Evolutionary conservation across 2,113 vertebrate genomes (phyloP).

Genomic region (Atractosteus spatula): DNA sequence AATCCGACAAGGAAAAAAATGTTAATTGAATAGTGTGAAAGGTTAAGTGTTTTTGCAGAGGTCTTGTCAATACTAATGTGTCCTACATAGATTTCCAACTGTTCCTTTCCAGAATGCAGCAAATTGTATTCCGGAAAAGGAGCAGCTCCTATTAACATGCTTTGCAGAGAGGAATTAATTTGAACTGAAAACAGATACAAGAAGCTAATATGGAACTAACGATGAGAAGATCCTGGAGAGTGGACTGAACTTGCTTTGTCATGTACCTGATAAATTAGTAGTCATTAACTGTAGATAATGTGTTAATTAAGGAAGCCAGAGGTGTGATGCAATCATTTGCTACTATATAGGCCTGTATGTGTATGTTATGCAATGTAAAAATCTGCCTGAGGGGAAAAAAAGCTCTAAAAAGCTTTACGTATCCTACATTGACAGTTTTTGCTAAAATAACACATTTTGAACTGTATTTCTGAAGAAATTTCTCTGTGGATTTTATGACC

Average conservation of each 20-base stretch:
- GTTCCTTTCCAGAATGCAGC: neutral
- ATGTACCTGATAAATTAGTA: neutral
- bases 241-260: neutral
- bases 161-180: neutral
- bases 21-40: constrained; percentile 25
- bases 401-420: too few relatives aligned
- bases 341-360: too few relatives aligned
- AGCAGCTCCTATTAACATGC: neutral
- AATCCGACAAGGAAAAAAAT: constrained; percentile 18
- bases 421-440: too few relatives aligned
- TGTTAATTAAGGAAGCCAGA: too few relatives aligned
- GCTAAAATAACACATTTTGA: too few relatives aligned
- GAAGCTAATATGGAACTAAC: neutral
- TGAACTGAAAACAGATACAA: neutral
- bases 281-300: too few relatives aligned
- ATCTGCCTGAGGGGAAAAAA: too few relatives aligned
- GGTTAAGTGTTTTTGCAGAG: constrained; percentile 20
- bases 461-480: too few relatives aligned
- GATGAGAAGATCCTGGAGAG: neutral
- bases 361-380: too few relatives aligned
- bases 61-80: constrained; percentile 13
- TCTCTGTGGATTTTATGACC: too few relatives aligned
- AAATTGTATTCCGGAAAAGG: neutral
- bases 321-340: too few relatives aligned
- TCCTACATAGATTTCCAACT: constrained; percentile 8